Evolutionary conservation across 2,113 vertebrate species (phyloP).

Genomic region (Phycodurus eques): DNA sequence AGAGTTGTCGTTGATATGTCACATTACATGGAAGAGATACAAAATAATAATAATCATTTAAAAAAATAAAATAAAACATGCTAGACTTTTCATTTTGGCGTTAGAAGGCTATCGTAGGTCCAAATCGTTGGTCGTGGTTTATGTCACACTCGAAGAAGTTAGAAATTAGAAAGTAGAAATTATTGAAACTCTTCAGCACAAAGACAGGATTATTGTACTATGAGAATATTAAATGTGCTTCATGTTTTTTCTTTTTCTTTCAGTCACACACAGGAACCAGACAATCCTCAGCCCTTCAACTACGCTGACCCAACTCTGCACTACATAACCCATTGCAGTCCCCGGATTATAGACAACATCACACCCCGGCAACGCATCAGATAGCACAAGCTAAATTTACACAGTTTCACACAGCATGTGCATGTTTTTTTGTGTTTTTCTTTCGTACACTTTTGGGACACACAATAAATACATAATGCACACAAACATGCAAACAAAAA

Average conservation of each 20-base stretch:
- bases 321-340: slow-evolving; percentile 75
- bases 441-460: neutral
- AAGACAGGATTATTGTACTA: neutral
- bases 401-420: neutral
- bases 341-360: slow-evolving; percentile 64
- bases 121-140: no score
- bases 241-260: slow-evolving; percentile 9
- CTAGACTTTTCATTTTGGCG: no score
- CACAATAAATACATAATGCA: neutral
- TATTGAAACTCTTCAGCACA: neutral
- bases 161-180: neutral
- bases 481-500: slow-evolving; percentile 8
- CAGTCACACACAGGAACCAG: slow-evolving; percentile 66
- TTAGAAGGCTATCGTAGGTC: no score
- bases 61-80: no score
- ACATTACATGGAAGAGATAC: no score
- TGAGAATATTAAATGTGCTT: neutral
- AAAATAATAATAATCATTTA: no score
- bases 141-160: no score
- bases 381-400: slow-evolving; percentile 30
- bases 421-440: neutral
- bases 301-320: slow-evolving; percentile 69
- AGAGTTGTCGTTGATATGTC: no score
- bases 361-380: slow-evolving; percentile 40
- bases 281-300: slow-evolving; percentile 65